Percentiles rank a stretch among this genome's conserved stretches.
These are phyloP conservation scores for Clarias pachynema DNA, from an alignment of 2,797 vertebrate genomes.

Conservation along the genomic window DNA sequence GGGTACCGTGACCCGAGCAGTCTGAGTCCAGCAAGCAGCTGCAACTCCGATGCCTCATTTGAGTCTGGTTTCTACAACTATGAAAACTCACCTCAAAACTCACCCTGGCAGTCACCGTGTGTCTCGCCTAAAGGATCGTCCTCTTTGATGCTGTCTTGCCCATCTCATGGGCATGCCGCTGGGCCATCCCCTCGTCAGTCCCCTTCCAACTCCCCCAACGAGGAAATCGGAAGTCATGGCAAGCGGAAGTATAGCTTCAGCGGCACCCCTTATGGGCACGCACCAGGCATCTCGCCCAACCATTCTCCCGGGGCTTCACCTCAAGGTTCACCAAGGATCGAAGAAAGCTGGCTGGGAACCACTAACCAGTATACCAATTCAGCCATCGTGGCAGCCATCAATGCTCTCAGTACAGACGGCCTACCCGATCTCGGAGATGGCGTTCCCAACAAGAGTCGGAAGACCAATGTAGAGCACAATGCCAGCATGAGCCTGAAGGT, in stretches of 20 bases:
- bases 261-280: slow-evolving; percentile 69
- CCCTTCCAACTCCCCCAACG: slow-evolving; percentile 74
- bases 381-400: slow-evolving; percentile 85
- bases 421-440: slow-evolving; percentile 80
- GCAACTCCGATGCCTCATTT: slow-evolving; percentile 85
- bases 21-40: slow-evolving; percentile 87
- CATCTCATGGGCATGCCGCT: slow-evolving; percentile 66
- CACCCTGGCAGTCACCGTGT: slow-evolving; percentile 86
- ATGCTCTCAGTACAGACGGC: slow-evolving; percentile 84
- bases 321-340: slow-evolving; percentile 75
- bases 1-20: slow-evolving; percentile 83
- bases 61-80: slow-evolving; percentile 85
- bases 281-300: slow-evolving; percentile 74
- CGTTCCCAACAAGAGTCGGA: slow-evolving; percentile 82
- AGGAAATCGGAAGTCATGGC: slow-evolving; percentile 20
- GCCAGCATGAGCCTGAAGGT: slow-evolving; percentile 80
- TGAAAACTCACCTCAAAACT: slow-evolving; percentile 82
- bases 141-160: slow-evolving; percentile 78
- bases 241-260: slow-evolving; percentile 84
- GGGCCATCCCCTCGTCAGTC: slow-evolving; percentile 79
- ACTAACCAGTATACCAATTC: slow-evolving; percentile 86
- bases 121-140: slow-evolving; percentile 84
- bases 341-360: slow-evolving; percentile 80
- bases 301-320: slow-evolving; percentile 81
- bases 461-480: slow-evolving; percentile 75